Conservation (phyloP, 2,113 vertebrate species). For the Toxotes chatareus region DNA sequence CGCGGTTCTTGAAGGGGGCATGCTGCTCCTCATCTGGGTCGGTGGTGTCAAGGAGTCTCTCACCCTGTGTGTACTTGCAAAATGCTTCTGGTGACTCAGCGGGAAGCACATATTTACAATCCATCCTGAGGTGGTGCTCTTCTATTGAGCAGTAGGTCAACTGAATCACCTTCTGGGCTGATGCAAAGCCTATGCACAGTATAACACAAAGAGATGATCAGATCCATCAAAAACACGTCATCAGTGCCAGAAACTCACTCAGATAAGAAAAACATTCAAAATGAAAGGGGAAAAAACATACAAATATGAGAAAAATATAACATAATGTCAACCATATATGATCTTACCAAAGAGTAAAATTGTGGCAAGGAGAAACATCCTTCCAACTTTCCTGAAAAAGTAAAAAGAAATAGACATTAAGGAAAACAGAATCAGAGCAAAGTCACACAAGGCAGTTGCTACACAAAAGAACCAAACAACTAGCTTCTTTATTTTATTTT, state of each 20-base stretch:
- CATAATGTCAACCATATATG: not conserved
- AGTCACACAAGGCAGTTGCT: not conserved
- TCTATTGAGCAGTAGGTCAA: slow-evolving; percentile 75
- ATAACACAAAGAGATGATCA: slow-evolving; percentile 12
- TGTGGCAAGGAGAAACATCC: slow-evolving; percentile 72
- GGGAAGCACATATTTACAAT: slow-evolving; percentile 73
- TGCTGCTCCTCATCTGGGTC: slow-evolving; percentile 58
- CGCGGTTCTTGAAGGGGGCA: slow-evolving; percentile 70
- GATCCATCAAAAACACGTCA: not conserved
- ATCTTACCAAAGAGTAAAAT: slow-evolving; percentile 79
- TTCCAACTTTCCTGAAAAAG: slow-evolving; percentile 56
- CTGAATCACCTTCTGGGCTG: slow-evolving; percentile 73
- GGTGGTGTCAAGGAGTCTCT: slow-evolving; percentile 75
- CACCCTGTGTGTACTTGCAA: slow-evolving; percentile 76
- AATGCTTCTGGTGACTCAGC: slow-evolving; percentile 48
- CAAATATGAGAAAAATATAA: not conserved
- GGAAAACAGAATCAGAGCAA: slow-evolving; percentile 2
- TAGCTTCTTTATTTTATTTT: not conserved
- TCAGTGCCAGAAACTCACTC: not conserved
- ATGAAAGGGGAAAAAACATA: not conserved
- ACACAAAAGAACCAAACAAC: not conserved
- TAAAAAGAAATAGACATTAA: not conserved
- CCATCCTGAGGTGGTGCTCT: slow-evolving; percentile 76
- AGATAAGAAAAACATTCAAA: not conserved
- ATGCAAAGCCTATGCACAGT: slow-evolving; percentile 68